A percentile compares a stretch with the other conserved stretches of the same genome.
Evolutionary conservation across 2,113 vertebrate species (phyloP).

Genomic region (Psophia crepitans): DNA sequence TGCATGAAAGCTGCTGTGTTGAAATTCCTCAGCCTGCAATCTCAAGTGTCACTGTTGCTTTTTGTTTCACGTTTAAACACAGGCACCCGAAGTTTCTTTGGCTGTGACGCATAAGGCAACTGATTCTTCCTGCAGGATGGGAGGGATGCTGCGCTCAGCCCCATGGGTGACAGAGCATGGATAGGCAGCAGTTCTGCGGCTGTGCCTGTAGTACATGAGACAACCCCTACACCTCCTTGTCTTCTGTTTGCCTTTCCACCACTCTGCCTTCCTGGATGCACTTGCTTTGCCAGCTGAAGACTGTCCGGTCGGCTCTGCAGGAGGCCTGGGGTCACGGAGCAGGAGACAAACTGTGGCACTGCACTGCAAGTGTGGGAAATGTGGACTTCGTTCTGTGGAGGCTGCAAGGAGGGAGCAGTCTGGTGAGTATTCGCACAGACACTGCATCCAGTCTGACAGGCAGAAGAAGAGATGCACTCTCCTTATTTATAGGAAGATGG

Average conservation of each 20-base stretch:
- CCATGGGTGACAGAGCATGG: fast-evolving
- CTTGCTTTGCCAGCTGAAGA: background rate
- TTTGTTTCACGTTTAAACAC: background rate
- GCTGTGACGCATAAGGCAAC: background rate
- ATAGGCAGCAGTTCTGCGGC: background rate
- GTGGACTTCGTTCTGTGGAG: background rate
- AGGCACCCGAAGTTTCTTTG: background rate
- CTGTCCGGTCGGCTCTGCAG: fast-evolving
- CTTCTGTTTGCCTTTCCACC: background rate
- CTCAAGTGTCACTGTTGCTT: background rate
- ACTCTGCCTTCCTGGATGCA: background rate
- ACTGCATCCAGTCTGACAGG: background rate
- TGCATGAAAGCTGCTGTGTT: background rate
- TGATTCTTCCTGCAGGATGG: background rate
- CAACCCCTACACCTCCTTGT: background rate
- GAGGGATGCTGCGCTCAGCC: background rate
- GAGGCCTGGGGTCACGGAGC: background rate
- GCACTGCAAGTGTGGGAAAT: background rate
- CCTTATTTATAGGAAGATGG: background rate
- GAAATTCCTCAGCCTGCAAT: background rate
- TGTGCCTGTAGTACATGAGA: background rate
- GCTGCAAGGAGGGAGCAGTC: background rate
- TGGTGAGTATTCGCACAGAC: background rate
- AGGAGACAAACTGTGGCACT: background rate
- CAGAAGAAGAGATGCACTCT: background rate